phyloP scores from a whole-genome alignment of 2,888 invertebrate genomes.

The Bruchidius siliquastri region DNA sequence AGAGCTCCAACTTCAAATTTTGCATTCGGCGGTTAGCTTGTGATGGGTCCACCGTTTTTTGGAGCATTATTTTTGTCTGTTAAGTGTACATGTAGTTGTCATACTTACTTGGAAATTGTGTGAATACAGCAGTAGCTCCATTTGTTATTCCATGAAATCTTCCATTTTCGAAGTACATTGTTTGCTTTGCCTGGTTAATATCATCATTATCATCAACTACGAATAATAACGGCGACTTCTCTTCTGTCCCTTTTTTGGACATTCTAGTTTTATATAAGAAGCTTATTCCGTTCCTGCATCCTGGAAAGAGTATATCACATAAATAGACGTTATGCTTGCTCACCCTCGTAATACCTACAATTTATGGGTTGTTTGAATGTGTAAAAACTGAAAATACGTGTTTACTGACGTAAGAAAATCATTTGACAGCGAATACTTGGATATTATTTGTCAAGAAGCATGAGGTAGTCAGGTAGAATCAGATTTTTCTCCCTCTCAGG shows the following conservation, averaged over 20 bases:
- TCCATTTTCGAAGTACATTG: slow-evolving; percentile 36
- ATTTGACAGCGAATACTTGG: neutral
- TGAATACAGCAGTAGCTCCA: slow-evolving; percentile 44
- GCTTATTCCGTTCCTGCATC: slow-evolving; percentile 12
- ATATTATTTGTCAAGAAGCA: neutral
- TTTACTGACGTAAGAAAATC: neutral
- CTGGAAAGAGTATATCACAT: slow-evolving; percentile 8
- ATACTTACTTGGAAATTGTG: slow-evolving; percentile 45
- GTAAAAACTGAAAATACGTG: neutral
- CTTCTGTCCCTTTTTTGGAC: slow-evolving; percentile 30
- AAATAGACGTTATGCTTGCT: neutral
- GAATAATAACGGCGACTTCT: slow-evolving; percentile 42
- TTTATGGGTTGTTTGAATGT: neutral
- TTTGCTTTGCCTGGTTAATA: slow-evolving; percentile 28
- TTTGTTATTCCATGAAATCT: slow-evolving; percentile 39
- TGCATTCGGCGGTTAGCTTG: too few species aligned
- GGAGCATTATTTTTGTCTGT: too few species aligned
- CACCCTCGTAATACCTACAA: neutral
- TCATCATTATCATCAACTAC: slow-evolving; percentile 36
- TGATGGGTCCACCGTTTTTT: too few species aligned
- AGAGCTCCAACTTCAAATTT: too few species aligned
- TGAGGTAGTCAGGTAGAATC: neutral
- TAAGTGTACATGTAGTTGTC: neutral
- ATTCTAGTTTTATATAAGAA: slow-evolving; percentile 6
- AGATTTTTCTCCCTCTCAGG: too few species aligned